Base-by-base conservation (phyloP, 2,797 vertebrate species). In the Emydoidea blandingii region DNA sequence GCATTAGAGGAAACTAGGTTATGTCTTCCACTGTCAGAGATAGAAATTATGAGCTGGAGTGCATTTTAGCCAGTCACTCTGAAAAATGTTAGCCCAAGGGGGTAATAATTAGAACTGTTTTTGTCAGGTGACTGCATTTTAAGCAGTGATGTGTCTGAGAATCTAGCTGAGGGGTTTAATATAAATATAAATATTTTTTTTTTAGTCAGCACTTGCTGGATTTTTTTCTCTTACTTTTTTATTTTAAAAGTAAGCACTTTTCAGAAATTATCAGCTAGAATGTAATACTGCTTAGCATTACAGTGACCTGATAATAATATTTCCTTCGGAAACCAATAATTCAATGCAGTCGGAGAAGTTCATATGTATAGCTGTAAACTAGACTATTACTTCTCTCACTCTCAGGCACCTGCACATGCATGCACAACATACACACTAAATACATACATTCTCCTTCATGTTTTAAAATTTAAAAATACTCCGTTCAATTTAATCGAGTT, bases 161-260 rank as follows among this genome's bases (percentile, higher is more conserved):
- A 98, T 98, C 98, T 99, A 98, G 98, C 98, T 99, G 97, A 98
- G 97, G 98, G 98, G 97, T 98, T 99, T 99, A 99, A 99, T 99
- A 98, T 97, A 98, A 98, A 98, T 97, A 97, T 96, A 97, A 97
- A 97, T 99, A 98, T 98, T 99, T 88, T 99, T 99, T 54, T 99
- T 99, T 98, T 98, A 98, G 97, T 98, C 98, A 99, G 98, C 98
- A 98, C 96, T 98, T 96, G 97, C 95, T 98, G 97, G 96, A 94
- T 95, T 96, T 98, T 97, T 98, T 98, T 96, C 97, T 97, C 97
- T 97, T 94, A 86, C 56, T 78, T 96, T 98, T 97, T 98, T 95
- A 95, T 96, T 98, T 99, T 96, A 97, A 98, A 98, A 99, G 98
- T 99, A 99, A 99, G 98, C 98, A 98, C 97, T 99, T 99, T 99